Conservation (phyloP, 2,797 vertebrate genomes). For the Sibirionetta formosa region DNA sequence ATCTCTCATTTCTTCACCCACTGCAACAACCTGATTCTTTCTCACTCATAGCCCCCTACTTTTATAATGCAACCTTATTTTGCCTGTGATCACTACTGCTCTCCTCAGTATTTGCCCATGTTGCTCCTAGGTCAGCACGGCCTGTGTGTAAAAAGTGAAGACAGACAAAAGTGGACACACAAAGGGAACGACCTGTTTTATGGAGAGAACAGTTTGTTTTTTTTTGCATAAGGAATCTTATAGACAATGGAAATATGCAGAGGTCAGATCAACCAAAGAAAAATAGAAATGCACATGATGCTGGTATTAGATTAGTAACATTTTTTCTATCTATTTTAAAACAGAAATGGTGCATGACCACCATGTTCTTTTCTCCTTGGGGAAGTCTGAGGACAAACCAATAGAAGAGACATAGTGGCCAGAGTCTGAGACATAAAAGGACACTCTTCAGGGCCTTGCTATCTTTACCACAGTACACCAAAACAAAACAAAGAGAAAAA, state of each 20-base stretch:
- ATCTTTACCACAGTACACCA: background rate
- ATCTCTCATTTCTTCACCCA: background rate
- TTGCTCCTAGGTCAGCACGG: background rate
- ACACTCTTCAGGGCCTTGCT: background rate
- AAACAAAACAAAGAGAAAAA: background rate
- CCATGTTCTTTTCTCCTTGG: conserved; percentile 21
- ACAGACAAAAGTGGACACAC: background rate
- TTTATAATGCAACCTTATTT: background rate
- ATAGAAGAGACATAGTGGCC: background rate
- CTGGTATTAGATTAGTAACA: background rate
- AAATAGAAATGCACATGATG: background rate
- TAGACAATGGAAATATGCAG: background rate
- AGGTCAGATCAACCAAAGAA: background rate
- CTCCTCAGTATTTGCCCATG: background rate
- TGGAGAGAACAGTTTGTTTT: background rate
- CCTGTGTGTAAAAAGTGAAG: background rate
- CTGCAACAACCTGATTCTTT: background rate
- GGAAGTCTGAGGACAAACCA: conserved; percentile 29
- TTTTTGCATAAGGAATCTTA: background rate
- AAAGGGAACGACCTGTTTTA: background rate
- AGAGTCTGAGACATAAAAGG: conserved; percentile 23
- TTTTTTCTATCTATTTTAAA: background rate
- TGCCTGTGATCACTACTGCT: background rate
- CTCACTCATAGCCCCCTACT: background rate
- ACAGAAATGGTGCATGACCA: background rate